phyloP scores from a whole-genome alignment of 2,113 vertebrate genomes.

The Tauraco erythrolophus region DNA sequence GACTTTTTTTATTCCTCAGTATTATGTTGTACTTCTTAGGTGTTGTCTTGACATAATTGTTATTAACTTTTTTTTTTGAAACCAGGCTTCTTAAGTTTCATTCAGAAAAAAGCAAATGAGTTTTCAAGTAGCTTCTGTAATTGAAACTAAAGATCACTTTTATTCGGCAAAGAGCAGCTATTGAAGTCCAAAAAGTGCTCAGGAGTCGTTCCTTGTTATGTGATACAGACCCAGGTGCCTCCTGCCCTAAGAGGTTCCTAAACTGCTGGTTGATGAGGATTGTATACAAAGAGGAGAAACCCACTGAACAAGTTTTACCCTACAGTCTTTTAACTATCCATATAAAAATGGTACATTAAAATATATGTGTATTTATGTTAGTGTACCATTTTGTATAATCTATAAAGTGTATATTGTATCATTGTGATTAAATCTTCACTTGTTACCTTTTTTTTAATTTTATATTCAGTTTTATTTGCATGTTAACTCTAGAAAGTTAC shows the following conservation, averaged over 20 bases:
- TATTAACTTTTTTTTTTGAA: background rate
- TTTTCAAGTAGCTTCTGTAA: background rate
- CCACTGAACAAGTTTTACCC: background rate
- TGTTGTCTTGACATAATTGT: background rate
- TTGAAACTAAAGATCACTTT: background rate
- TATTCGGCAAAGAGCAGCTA: background rate
- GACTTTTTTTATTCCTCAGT: background rate
- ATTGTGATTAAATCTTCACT: background rate
- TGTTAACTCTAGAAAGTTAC: background rate
- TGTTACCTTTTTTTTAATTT: background rate
- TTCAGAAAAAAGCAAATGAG: background rate
- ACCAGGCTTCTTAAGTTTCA: background rate
- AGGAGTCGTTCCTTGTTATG: background rate
- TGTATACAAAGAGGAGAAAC: background rate
- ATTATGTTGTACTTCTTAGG: background rate
- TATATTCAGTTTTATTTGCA: background rate
- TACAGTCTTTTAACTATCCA: background rate
- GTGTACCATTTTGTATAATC: background rate
- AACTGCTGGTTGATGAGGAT: background rate
- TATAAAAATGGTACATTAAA: background rate
- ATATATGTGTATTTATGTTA: constrained; percentile 16
- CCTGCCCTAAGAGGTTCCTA: background rate
- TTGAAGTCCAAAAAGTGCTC: background rate
- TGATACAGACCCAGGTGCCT: background rate
- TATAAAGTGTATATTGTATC: background rate